Base-by-base conservation (phyloP, 2,888 invertebrate genomes). In the Drepanosiphum platanoidis region DNA sequence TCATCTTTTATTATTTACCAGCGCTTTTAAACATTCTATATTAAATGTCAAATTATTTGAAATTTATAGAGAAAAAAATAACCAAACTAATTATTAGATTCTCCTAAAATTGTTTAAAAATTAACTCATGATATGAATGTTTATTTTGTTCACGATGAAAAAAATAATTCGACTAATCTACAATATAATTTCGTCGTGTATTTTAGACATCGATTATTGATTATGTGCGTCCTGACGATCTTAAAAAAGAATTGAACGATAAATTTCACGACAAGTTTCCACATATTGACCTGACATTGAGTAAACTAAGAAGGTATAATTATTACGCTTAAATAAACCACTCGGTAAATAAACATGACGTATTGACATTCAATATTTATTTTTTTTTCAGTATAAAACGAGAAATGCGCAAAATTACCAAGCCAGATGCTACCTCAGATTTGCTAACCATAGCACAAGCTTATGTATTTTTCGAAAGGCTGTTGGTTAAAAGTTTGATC, bases 401-500 rank as follows among this genome's bases (percentile, higher is more conserved):
- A 88, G 98, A 98, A 91, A 96, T 99, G 96, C 92, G 95, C 36
- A 95, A 96, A 90, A 96, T 97, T 86, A 96, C 95, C 3, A 95
- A 95, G 90, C 92, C 92, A 79, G 98, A 99, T 91, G 95, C 95
- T 3, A 95, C 95, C 90, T 92, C 92, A 78, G 98, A 99, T 91
- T 91, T 97, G 86, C 91, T 98, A 87, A 97, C 97, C 0, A 95
- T 99, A 30, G 98, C 99, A 30, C 97, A 97, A 90, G 96, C 98
- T 0, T 98, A 97, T 89, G 98, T 98, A n/a, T 99, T 97, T 91
- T 99, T 98, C 90, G 99, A 99, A 90, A 97, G 97, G 90, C 91
- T 99, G 83, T 97, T 99, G 88, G 91, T 98, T 79, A 95, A 95
- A 87, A 95, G 95, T 89, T 91, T 97, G 86, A 96, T 99, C 79